These are phyloP conservation scores for Pyxicephalus adspersus DNA, from an alignment of 2,113 vertebrate genomes.

Conservation along the genomic window DNA sequence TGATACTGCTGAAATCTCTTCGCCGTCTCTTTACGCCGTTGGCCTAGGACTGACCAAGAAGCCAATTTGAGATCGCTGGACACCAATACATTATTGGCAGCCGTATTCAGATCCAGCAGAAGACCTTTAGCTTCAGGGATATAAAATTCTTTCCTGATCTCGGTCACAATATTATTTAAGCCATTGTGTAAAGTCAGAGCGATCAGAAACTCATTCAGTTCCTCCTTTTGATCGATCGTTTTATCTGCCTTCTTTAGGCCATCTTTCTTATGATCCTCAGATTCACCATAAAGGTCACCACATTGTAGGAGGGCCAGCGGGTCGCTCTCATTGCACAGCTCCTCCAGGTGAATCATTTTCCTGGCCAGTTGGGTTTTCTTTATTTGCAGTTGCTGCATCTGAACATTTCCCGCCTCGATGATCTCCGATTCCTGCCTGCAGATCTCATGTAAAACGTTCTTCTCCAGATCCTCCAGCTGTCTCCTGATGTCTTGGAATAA, in stretches of 20 bases:
- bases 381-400: neutral
- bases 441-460: neutral
- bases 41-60: neutral
- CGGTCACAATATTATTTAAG: neutral
- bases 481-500: conserved; percentile 3
- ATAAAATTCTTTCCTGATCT: neutral
- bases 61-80: neutral
- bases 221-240: too few species aligned
- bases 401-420: neutral
- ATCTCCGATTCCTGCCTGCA: neutral
- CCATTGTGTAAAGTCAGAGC: neutral
- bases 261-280: too few species aligned
- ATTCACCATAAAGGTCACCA: too few species aligned
- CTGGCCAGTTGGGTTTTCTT: neutral
- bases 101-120: neutral
- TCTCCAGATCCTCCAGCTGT: neutral
- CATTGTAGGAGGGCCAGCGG: neutral
- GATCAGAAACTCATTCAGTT: neutral
- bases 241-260: neutral
- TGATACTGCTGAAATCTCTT: neutral
- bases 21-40: neutral
- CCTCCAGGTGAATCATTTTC: neutral
- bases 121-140: neutral
- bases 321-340: neutral
- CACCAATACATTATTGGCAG: neutral